Evolutionary conservation across 53 echinoderm and acorn worm genomes (phyloP).

Genomic region (Glandiceps talaboti): DNA sequence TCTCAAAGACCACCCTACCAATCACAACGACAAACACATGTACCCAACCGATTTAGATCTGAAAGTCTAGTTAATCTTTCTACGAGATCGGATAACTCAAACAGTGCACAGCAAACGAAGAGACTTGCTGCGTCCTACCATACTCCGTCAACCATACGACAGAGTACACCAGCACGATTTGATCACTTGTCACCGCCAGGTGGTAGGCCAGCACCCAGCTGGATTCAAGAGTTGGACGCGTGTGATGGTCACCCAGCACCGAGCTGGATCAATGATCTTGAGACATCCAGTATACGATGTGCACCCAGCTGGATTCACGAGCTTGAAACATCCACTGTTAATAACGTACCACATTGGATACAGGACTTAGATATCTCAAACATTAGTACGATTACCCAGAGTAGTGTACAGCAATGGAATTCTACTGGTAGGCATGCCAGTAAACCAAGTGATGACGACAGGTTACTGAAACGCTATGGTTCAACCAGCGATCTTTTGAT

Average conservation of each 20-base stretch:
- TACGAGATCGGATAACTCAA: no score
- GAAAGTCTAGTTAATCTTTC: neutral
- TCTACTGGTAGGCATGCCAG: neutral
- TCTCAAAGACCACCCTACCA: neutral
- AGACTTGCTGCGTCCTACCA: neutral
- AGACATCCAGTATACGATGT: slow-evolving; percentile 10
- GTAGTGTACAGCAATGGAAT: slow-evolving; percentile 8
- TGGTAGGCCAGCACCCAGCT: slow-evolving; percentile 56
- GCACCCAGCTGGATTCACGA: slow-evolving; percentile 9
- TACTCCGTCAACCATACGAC: neutral
- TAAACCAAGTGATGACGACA: neutral
- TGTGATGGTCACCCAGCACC: slow-evolving; percentile 29
- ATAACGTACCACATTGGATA: neutral
- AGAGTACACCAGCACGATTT: neutral
- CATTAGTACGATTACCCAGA: neutral
- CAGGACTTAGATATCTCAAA: slow-evolving; percentile 16
- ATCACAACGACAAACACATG: neutral
- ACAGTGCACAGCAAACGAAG: neutral
- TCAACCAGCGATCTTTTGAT: neutral
- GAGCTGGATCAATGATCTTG: slow-evolving; percentile 66
- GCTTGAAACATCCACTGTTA: neutral
- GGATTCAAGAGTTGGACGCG: slow-evolving; percentile 63
- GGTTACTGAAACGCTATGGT: neutral
- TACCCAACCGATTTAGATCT: neutral
- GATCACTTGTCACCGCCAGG: neutral